Conservation (phyloP, 2,797 vertebrate species). For the Emydoidea blandingii region DNA sequence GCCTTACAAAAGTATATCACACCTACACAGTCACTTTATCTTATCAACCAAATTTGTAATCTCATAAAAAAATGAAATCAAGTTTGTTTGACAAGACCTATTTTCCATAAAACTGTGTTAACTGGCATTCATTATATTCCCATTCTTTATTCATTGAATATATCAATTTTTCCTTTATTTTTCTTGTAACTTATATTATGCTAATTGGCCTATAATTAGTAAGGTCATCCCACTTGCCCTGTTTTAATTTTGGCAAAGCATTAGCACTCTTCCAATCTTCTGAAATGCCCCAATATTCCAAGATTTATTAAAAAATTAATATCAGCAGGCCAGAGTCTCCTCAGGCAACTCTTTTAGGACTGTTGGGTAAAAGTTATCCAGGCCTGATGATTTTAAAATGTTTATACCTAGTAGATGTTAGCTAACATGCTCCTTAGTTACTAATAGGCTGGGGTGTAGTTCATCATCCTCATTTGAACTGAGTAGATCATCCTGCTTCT, state of each 20-base stretch:
- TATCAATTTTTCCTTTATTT: slow-evolving; percentile 28
- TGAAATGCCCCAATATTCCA: neutral
- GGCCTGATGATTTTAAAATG: neutral
- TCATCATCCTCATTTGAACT: slow-evolving; percentile 22
- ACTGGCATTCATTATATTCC: slow-evolving; percentile 29
- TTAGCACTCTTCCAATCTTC: neutral
- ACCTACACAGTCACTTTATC: neutral
- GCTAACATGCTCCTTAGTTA: neutral
- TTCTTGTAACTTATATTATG: neutral
- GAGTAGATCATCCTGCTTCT: neutral
- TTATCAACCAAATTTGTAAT: slow-evolving; percentile 17
- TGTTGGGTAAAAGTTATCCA: slow-evolving; percentile 16
- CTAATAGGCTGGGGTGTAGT: neutral
- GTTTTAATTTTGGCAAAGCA: slow-evolving; percentile 10
- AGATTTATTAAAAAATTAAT: slow-evolving; percentile 27
- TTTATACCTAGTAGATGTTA: neutral
- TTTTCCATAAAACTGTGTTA: slow-evolving; percentile 4
- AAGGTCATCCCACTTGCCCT: neutral
- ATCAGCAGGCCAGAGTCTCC: slow-evolving; percentile 10
- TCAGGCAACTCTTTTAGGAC: neutral
- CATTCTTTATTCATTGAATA: neutral
- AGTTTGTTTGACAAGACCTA: slow-evolving; percentile 5
- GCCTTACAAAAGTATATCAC: slow-evolving; percentile 15
- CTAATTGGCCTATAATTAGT: slow-evolving; percentile 1
- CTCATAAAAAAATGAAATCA: slow-evolving; percentile 16